Evolutionary conservation across 2,113 vertebrate genomes (phyloP).

Genomic region (Zosterops borbonicus): DNA sequence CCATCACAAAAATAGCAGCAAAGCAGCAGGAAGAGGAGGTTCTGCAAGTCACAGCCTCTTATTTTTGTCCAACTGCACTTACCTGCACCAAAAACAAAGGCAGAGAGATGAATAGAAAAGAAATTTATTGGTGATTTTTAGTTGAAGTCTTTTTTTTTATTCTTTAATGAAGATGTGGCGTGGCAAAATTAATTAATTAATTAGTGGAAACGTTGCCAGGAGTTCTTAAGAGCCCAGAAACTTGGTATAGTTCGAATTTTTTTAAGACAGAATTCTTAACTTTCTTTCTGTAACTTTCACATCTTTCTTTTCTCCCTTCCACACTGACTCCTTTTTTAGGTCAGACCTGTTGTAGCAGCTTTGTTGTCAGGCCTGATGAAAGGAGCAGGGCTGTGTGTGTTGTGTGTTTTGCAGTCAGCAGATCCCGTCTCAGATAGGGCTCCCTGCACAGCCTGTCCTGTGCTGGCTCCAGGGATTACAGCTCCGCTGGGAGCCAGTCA

Average conservation of each 20-base stretch:
- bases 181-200: not conserved
- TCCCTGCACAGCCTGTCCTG: not conserved
- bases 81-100: not conserved
- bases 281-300: not conserved
- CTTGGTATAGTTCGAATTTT: not conserved
- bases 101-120: not conserved
- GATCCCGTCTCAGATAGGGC: not conserved
- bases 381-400: not conserved
- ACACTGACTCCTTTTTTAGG: not conserved
- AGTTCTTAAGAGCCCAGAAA: not conserved
- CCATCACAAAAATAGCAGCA: not conserved
- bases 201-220: not conserved
- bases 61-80: not conserved
- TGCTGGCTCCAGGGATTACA: not conserved
- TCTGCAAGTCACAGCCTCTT: not conserved
- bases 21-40: not conserved
- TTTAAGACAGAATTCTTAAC: not conserved
- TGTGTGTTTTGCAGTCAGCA: not conserved
- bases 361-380: not conserved
- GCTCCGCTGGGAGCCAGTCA: not conserved
- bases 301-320: not conserved
- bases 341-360: constrained; percentile 8
- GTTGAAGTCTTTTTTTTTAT: not conserved
- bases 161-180: not conserved
- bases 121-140: not conserved